A percentile compares a stretch with the other conserved stretches of the same genome.
These are phyloP conservation scores for Brachyptera risi DNA, from an alignment of 2,888 invertebrate genomes.

Conservation along the genomic window DNA sequence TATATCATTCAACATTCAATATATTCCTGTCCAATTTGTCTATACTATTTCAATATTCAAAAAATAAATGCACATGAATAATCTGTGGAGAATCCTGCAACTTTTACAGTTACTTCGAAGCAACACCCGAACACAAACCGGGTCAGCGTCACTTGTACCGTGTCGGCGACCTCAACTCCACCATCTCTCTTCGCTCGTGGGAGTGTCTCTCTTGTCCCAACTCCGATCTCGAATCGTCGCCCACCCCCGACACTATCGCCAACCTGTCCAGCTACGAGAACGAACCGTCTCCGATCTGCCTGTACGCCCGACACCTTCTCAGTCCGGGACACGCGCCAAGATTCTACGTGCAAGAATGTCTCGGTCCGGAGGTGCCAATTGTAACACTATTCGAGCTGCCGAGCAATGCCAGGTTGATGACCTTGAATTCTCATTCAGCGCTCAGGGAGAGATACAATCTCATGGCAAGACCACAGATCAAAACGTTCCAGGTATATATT, in stretches of 20 bases:
- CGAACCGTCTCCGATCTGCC: conserved; percentile 14
- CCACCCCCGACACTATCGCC: background rate
- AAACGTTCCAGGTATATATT: conserved; percentile 57
- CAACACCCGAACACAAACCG: conserved; percentile 71
- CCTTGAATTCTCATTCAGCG: conserved; percentile 65
- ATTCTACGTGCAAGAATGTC: conserved; percentile 66
- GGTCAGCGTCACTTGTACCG: conserved; percentile 80
- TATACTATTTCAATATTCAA: too few relatives aligned
- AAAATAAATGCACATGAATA: too few relatives aligned
- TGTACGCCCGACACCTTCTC: conserved; percentile 32
- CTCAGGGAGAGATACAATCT: conserved; percentile 59
- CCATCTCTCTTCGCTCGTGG: conserved; percentile 47
- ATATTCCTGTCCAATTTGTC: too few relatives aligned
- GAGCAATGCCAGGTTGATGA: conserved; percentile 55
- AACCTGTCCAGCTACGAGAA: conserved; percentile 23
- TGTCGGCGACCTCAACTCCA: conserved; percentile 50
- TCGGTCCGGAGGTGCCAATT: conserved; percentile 70
- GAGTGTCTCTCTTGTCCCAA: conserved; percentile 50
- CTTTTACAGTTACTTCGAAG: conserved; percentile 76
- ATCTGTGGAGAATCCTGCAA: too few relatives aligned
- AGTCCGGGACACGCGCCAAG: conserved; percentile 30
- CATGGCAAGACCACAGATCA: conserved; percentile 70
- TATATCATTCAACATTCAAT: too few relatives aligned
- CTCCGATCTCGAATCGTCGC: background rate
- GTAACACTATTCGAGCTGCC: conserved; percentile 59